Evolutionary conservation across 2,888 invertebrate genomes (phyloP).

Genomic region (Rhopalosiphum nymphaeae): DNA sequence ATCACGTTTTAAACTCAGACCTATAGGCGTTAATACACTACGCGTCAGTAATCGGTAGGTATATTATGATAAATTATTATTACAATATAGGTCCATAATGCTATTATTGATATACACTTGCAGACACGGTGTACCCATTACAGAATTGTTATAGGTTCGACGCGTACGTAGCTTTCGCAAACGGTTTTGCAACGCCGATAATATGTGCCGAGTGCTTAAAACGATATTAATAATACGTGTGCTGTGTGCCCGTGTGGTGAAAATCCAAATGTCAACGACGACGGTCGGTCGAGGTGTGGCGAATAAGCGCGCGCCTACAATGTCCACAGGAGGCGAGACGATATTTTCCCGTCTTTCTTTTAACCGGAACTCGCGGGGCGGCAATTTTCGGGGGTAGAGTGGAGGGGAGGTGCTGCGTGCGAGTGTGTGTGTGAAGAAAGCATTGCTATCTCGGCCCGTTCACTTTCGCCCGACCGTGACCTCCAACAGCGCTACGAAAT

Average conservation of each 20-base stretch:
- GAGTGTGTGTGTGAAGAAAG: conserved; percentile 37
- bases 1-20: neutral
- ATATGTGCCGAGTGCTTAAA: neutral
- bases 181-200: neutral
- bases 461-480: conserved; percentile 62
- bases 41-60: neutral
- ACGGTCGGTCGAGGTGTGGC: neutral
- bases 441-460: conserved; percentile 53
- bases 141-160: neutral
- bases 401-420: neutral
- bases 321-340: neutral
- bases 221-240: neutral
- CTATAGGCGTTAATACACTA: neutral
- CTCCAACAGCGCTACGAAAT: conserved; percentile 5
- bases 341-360: neutral
- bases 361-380: conserved; percentile 35
- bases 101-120: neutral
- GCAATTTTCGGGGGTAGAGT: neutral
- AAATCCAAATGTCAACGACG: conserved; percentile 21
- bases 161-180: neutral
- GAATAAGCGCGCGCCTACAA: neutral
- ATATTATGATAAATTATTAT: neutral
- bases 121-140: neutral
- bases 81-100: neutral
- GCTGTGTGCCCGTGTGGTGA: neutral